Evolutionary conservation across 2,797 vertebrate genomes (phyloP), one percentile per base, ranked within the genome.

Genomic region (Petrocephalus sullivani): DNA sequence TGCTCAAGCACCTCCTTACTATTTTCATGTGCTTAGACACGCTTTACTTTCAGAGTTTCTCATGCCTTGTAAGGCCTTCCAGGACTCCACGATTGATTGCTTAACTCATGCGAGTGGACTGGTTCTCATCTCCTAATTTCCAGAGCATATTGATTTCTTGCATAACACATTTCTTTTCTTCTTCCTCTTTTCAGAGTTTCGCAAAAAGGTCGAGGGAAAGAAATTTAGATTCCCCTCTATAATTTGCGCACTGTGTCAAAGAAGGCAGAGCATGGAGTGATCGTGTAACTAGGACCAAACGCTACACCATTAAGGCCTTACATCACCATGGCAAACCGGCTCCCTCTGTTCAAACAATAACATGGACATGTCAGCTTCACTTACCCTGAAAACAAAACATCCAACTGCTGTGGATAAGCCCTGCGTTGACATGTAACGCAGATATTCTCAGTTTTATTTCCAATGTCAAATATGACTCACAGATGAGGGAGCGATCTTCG

Each of bases 331-430:
- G 88, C 88, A 90, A 92, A 93, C 91, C 90, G 87, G 91, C 89
- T 87, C 89, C 91, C 90, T 91, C 89, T 93, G 92, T 93, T 93
- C 91, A 92, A 95, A 95, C 93, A 96, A 95, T 93, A 94, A 94
- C 1, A 91, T 91, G 89, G 89, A 91, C 90, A 90, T 91, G 93
- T 93, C 94, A 91, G 90, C 87, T 94, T 93, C 91, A 91, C 91
- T 95, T 94, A 93, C 90, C 90, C 37, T 91, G 91, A 91, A 92
- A 91, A 94, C 90, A 91, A 94, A 95, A 95, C 93, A 94, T 87
- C 1, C 60, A 87, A 89, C 91, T 61, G 85, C 88, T 90, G 71
- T 89, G 92, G 88, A 91, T 91, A 91, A 95, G 89, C 86, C 86
- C 85, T 89, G 89, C 91, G 90, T 71, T 91, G 90, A 89, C 90